phyloP scores from a whole-genome alignment of 2,888 invertebrate species.

The Leptopterna dolabrata region DNA sequence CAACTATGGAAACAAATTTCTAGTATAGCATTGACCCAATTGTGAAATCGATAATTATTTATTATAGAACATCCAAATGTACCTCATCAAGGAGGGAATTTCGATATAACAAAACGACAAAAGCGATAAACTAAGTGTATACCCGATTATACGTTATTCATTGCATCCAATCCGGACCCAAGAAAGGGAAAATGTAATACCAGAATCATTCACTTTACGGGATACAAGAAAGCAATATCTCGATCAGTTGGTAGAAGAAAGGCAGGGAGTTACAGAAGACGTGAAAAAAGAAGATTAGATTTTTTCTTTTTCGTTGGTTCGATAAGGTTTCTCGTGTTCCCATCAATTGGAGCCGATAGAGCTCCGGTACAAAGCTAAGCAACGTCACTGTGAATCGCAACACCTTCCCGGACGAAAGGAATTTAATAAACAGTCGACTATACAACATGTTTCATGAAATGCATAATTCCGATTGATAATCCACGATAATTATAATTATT shows the following conservation, averaged over 20 bases:
- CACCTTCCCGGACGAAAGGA: too few species aligned
- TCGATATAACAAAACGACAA: neutral
- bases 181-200: neutral
- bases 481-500: too few species aligned
- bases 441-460: too few species aligned
- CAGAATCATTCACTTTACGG: neutral
- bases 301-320: neutral
- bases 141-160: too few species aligned
- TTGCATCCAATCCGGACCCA: neutral
- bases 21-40: too few species aligned
- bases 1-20: too few species aligned
- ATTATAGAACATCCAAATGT: too few species aligned
- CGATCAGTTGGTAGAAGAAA: neutral
- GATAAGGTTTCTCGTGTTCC: neutral
- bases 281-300: conserved; percentile 3
- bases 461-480: too few species aligned
- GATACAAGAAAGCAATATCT: conserved; percentile 3
- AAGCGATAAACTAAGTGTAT: neutral
- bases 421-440: too few species aligned
- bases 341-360: neutral
- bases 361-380: neutral
- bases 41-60: too few species aligned
- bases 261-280: neutral
- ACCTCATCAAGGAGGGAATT: too few species aligned
- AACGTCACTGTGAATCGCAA: neutral